Evolutionary conservation across 2,113 vertebrate genomes (phyloP), one percentile per base, ranked within the genome.

Genomic region (Pluvianellus socialis): DNA sequence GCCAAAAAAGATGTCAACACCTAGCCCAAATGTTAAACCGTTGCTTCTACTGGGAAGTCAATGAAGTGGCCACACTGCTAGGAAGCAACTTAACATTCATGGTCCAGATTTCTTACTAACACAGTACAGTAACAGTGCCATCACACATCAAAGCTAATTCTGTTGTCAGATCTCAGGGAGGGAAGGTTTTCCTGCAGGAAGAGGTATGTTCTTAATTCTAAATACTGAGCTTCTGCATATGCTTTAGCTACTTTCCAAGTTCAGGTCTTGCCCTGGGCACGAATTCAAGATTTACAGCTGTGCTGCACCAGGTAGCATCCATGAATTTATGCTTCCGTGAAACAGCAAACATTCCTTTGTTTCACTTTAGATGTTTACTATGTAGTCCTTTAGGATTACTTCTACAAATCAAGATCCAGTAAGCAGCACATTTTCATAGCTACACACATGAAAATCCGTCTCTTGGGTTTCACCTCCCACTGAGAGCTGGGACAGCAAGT

Each of bases 231-330:
- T 58, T 50, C 77, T 87, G 84, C 84, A 94, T 62, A 82, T 82
- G 84, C 77, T 96, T 89, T 61, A 68, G 76, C 61, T 67, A 75
- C 71, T 76, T 90, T 85, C 83, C 86, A 92, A 92, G 87, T 75
- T 91, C 62, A 62, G 91, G 83, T 79, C 91, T 87, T 0, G 0
- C 45, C 66, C 75, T 79, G 62, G 86, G 84, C 92, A 92, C 3
- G 28, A 81, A 95, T 89, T 94, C 94, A 94, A 89, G 77, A 85
- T 59, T 87, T 86, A 77, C 91, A 90, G 88, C 84, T 92, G 88
- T 79, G 70, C 61, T 58, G 62, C 49, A 96, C 47, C 73, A 91
- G 67, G 52, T 32, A 76, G 44, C 47, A 92, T 33, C 70, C 89
- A 91, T 32, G 42, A 59, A 86, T 58, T 63, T 52, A 87, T 49